phyloP scores from a whole-genome alignment of 2,113 vertebrate species.

The Orientallactaga bullata region DNA sequence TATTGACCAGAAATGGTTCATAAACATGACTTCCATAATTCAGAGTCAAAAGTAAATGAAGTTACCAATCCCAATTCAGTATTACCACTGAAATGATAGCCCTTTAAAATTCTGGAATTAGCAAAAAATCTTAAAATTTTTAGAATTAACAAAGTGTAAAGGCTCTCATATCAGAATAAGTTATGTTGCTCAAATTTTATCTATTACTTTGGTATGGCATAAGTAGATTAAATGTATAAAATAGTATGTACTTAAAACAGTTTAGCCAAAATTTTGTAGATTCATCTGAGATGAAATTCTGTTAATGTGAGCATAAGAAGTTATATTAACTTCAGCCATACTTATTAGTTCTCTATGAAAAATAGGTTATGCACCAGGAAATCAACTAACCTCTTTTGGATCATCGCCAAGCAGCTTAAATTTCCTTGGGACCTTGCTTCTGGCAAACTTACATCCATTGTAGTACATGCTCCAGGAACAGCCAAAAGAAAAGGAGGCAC shows the following conservation, averaged over 20 bases:
- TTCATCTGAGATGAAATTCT: background rate
- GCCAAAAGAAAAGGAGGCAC: slow-evolving; percentile 99
- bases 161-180: background rate
- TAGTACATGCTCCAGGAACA: slow-evolving; percentile 99
- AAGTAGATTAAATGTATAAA: background rate
- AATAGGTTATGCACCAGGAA: slow-evolving; percentile 61
- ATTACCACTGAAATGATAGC: background rate
- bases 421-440: slow-evolving; percentile 98
- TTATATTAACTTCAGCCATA: background rate
- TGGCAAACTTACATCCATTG: slow-evolving; percentile 99
- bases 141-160: background rate
- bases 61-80: background rate
- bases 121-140: background rate
- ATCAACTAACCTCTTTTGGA: slow-evolving; percentile 93
- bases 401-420: slow-evolving; percentile 97
- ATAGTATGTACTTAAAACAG: background rate
- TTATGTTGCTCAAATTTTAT: background rate
- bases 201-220: background rate
- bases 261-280: background rate
- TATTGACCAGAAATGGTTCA: slow-evolving; percentile 8
- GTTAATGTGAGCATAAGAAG: background rate
- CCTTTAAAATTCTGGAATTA: slow-evolving; percentile 21
- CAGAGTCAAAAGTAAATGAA: background rate
- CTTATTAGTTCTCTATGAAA: slow-evolving; percentile 27
- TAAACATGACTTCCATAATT: background rate